phyloP scores from a whole-genome alignment of 2,888 invertebrate species.

The Ormyrus nitidulus region DNA sequence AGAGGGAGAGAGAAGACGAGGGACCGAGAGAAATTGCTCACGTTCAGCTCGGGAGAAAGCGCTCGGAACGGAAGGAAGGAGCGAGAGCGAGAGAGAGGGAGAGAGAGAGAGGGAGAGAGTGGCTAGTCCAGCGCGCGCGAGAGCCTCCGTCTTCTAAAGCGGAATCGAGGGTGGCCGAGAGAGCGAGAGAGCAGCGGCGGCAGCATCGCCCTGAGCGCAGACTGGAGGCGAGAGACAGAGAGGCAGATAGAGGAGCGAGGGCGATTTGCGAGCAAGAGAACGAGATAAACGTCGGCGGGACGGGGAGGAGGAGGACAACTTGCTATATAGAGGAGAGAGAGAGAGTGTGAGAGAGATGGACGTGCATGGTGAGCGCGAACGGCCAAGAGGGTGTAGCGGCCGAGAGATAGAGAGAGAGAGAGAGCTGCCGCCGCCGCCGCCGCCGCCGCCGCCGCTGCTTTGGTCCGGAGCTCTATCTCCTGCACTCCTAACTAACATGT shows the following conservation, averaged over 20 bases:
- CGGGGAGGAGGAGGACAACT: neutral
- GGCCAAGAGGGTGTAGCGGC: neutral
- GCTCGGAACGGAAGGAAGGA: slow-evolving; percentile 36
- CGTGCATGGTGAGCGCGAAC: neutral
- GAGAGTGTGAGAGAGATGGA: slow-evolving; percentile 31
- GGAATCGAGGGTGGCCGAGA: slow-evolving; percentile 36
- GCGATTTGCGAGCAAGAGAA: slow-evolving; percentile 47
- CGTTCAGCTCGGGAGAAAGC: slow-evolving; percentile 43
- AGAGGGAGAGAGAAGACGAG: slow-evolving; percentile 18
- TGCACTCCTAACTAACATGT: slow-evolving; percentile 75
- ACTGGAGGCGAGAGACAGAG: slow-evolving; percentile 34
- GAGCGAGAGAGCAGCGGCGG: slow-evolving; percentile 27
- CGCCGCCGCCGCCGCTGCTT: slow-evolving; percentile 39
- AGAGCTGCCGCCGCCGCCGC: slow-evolving; percentile 34
- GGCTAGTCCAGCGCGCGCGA: slow-evolving; percentile 30
- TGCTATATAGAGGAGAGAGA: neutral
- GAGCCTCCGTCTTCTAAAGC: slow-evolving; percentile 38
- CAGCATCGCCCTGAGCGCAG: neutral
- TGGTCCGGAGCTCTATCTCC: slow-evolving; percentile 67
- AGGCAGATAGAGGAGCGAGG: slow-evolving; percentile 23
- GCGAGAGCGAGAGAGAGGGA: slow-evolving; percentile 6
- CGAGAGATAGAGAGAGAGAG: slow-evolving; percentile 40
- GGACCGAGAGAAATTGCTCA: slow-evolving; percentile 48
- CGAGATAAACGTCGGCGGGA: slow-evolving; percentile 30
- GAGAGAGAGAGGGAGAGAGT: slow-evolving; percentile 21